Conservation (phyloP, 2,113 vertebrate genomes). For the Dicentrarchus labrax region DNA sequence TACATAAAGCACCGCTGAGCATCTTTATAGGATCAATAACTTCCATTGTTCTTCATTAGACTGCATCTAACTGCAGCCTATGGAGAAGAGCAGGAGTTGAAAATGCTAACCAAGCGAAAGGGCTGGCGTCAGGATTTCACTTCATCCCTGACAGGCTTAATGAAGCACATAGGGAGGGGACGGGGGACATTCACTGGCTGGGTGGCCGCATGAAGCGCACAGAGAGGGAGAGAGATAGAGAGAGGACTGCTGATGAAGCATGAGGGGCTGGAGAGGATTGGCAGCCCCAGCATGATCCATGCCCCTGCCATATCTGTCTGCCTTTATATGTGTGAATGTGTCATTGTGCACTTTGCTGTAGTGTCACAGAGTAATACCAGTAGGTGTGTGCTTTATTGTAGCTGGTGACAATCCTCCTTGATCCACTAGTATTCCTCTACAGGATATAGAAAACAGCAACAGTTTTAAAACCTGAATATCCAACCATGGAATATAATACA, state of each 20-base stretch:
- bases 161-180: slow-evolving; percentile 61
- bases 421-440: not conserved
- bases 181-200: slow-evolving; percentile 60
- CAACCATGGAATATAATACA: not conserved
- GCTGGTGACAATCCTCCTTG: not conserved
- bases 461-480: not conserved
- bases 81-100: slow-evolving; percentile 35
- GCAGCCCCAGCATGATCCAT: slow-evolving; percentile 63
- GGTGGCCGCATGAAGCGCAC: slow-evolving; percentile 34
- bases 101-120: slow-evolving; percentile 61
- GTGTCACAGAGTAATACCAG: slow-evolving; percentile 1
- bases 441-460: not conserved
- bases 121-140: slow-evolving; percentile 72
- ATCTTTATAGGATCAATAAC: slow-evolving; percentile 30
- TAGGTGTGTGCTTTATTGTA: not conserved
- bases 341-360: slow-evolving; percentile 14
- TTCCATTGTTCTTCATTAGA: slow-evolving; percentile 1
- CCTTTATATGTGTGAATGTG: slow-evolving; percentile 35
- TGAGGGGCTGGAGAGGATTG: slow-evolving; percentile 48
- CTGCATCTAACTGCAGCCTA: slow-evolving; percentile 17
- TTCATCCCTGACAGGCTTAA: slow-evolving; percentile 72
- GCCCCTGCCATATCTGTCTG: slow-evolving; percentile 43
- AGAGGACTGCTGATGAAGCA: slow-evolving; percentile 71
- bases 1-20: slow-evolving; percentile 6
- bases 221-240: slow-evolving; percentile 22